Percentiles rank a stretch among this genome's conserved stretches.
Evolutionary conservation across 2,797 vertebrate species (phyloP).

Genomic region (Mus minutoides): DNA sequence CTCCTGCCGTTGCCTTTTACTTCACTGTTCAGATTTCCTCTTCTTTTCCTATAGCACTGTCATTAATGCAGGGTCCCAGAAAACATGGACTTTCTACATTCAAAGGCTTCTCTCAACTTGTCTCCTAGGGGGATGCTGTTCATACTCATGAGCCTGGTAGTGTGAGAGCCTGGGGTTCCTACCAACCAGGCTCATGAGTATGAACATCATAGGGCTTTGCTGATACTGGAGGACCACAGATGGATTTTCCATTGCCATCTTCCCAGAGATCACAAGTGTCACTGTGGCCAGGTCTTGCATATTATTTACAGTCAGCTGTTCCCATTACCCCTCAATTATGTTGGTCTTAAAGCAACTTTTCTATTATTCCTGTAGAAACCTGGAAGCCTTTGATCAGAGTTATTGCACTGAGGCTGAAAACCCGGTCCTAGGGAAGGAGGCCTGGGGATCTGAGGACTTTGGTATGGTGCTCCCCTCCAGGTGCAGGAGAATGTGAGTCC

Average conservation of each 20-base stretch:
- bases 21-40: constrained; percentile 14
- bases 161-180: no score
- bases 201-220: not conserved
- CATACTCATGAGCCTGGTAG: no score
- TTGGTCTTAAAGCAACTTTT: not conserved
- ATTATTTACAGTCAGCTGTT: not conserved
- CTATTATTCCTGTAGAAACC: not conserved
- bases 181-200: no score
- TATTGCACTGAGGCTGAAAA: not conserved
- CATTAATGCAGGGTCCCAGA: not conserved
- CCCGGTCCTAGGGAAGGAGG: not conserved
- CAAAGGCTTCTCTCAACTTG: not conserved
- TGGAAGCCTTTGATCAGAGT: not conserved
- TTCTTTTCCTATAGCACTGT: not conserved
- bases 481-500: not conserved
- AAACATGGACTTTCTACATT: not conserved
- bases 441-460: not conserved
- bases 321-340: not conserved
- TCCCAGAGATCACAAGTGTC: not conserved
- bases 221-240: not conserved
- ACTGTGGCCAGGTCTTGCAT: not conserved
- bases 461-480: not conserved
- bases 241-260: not conserved
- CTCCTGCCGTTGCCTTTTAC: not conserved
- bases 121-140: not conserved